These are phyloP conservation scores for Esox lucius DNA, from an alignment of 2,797 vertebrate species.

Conservation along the genomic window DNA sequence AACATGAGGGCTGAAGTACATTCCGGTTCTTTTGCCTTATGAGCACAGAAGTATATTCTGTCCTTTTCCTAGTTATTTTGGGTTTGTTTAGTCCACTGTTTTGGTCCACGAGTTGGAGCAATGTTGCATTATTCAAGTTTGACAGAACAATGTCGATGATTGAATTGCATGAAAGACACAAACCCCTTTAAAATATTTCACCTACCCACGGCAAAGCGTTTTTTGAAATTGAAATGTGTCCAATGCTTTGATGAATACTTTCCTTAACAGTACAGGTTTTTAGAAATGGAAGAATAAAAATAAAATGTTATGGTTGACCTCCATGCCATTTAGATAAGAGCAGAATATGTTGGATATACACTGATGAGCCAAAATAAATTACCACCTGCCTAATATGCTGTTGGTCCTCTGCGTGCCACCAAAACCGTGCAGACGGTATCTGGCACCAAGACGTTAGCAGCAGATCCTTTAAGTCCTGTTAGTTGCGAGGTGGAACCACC, in stretches of 20 bases:
- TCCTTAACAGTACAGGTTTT: conserved; percentile 31
- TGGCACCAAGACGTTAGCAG: no score
- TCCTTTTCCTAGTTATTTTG: conserved; percentile 18
- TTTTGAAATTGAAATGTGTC: conserved; percentile 42
- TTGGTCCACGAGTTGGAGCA: conserved; percentile 43
- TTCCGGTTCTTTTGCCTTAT: conserved; percentile 4
- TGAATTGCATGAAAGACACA: conserved; percentile 38
- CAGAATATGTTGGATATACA: not conserved
- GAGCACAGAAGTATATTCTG: not conserved
- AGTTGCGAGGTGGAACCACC: no score
- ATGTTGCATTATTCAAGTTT: conserved; percentile 43
- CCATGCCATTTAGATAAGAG: not conserved
- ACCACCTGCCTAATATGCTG: no score
- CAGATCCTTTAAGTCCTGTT: no score
- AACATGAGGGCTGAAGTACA: conserved; percentile 13
- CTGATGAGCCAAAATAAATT: no score
- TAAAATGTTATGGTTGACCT: not conserved
- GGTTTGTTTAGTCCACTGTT: not conserved
- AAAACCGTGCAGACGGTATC: no score
- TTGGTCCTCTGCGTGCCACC: no score
- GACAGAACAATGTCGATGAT: conserved; percentile 49
- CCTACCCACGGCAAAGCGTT: conserved; percentile 23
- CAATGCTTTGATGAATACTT: conserved; percentile 36
- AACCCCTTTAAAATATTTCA: conserved; percentile 31
- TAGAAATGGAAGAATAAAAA: conserved; percentile 19